Base-by-base conservation (phyloP, 2,888 invertebrate species). In the Stegana nigrithorax region DNA sequence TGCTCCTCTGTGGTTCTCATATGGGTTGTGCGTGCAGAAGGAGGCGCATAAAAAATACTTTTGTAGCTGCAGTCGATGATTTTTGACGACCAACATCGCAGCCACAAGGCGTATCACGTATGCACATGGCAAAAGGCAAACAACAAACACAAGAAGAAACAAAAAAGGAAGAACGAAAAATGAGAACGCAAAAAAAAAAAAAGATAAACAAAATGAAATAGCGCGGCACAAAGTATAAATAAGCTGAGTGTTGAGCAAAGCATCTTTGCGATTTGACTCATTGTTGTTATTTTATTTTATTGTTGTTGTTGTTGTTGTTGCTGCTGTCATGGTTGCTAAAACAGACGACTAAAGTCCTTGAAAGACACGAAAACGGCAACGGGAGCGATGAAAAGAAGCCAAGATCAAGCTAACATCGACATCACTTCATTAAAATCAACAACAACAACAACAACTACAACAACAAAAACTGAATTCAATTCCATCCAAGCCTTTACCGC, bases 361-460 rank as follows among this genome's bases (percentile, higher is more conserved):
- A 8, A 44, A 14, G 23, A 23, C 26, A 12, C 25, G 10, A 8
- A 25, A 23, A 26, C 12, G 23, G 50, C 50, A 23, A 25, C 23
- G 14, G 27, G 8, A 27, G 27, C 17, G 27, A 26, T 14, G 17
- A 32, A 29, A 12, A 27, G 29, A 12, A 3, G 19, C 12, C 2
- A 26, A 2, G 19, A 7, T 6, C 62, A 66, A 51, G 39, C 51
- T n/a, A 53, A 67, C 67, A 69, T 73, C 75, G 72, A 76, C n/a
- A n/a, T 76, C 78, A 73, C 78, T 78, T 75, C 75, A 75, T 75
- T 78, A 75, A 78, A 75, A 75, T 72, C 76, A 73, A 78, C 74
- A n/a, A n/a, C 73, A 39, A 64, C 56, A 36, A 8, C 47, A 44
- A 42, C 25, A 62, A 50, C 63, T 64, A 60, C 61, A 67, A 67